Conservation (phyloP, 2,113 vertebrate genomes). For the Holacanthus passer region DNA sequence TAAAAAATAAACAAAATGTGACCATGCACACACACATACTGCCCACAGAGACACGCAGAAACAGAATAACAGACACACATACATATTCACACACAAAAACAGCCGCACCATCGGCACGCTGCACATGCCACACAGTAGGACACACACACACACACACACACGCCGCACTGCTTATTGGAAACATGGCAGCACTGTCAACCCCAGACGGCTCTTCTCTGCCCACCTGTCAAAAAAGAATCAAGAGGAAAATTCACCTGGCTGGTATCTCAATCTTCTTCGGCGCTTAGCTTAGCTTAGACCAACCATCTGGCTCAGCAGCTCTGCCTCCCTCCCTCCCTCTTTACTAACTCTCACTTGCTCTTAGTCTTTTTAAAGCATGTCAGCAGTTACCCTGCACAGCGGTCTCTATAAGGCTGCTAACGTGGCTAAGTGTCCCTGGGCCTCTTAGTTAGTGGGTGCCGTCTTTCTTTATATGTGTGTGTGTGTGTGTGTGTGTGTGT, state of each 20-base stretch:
- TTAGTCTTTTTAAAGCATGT: slow-evolving; percentile 73
- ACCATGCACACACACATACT: slow-evolving; percentile 29
- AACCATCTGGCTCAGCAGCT: slow-evolving; percentile 80
- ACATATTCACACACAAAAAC: slow-evolving; percentile 66
- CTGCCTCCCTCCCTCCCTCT: slow-evolving; percentile 46
- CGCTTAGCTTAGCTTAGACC: slow-evolving; percentile 74
- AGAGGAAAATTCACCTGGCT: slow-evolving; percentile 74
- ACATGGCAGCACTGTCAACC: slow-evolving; percentile 60
- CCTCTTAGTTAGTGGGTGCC: slow-evolving; percentile 67
- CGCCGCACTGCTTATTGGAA: slow-evolving; percentile 43
- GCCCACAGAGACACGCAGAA: slow-evolving; percentile 54
- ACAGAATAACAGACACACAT: slow-evolving; percentile 59
- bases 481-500: slow-evolving; percentile 8
- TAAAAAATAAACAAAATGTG: slow-evolving; percentile 42
- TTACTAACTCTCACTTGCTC: slow-evolving; percentile 69
- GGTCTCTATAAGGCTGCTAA: slow-evolving; percentile 77
- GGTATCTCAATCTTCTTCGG: slow-evolving; percentile 71
- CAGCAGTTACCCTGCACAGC: slow-evolving; percentile 73
- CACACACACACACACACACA: slow-evolving; percentile 1
- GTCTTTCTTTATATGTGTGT: slow-evolving; percentile 35
- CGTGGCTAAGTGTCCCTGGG: slow-evolving; percentile 76
- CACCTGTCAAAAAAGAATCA: slow-evolving; percentile 61
- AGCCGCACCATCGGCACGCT: slow-evolving; percentile 55
- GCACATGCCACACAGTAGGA: slow-evolving; percentile 49
- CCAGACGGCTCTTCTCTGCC: slow-evolving; percentile 61